phyloP scores from a whole-genome alignment of 2,888 invertebrate species.

The Pyrochroa serraticornis region DNA sequence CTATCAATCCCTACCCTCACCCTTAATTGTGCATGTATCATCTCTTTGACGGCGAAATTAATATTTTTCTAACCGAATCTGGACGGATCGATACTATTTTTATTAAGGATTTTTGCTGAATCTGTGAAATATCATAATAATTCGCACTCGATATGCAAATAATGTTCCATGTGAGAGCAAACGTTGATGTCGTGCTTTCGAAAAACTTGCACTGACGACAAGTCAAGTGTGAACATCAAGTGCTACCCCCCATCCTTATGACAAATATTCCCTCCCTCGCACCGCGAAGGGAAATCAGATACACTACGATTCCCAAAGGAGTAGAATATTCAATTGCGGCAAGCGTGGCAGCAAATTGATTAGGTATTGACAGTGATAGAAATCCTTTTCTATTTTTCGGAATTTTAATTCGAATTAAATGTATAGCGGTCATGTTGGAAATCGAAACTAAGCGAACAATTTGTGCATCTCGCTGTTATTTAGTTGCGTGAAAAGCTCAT shows the following conservation, averaged over 20 bases:
- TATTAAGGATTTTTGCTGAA: too few relatives aligned
- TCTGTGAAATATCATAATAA: background rate
- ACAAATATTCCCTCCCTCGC: conserved; percentile 8
- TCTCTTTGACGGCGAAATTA: conserved; percentile 6
- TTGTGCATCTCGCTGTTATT: background rate
- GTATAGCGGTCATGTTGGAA: too few relatives aligned
- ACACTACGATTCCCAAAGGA: conserved; percentile 9
- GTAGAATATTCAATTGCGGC: conserved; percentile 6
- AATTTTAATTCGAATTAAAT: background rate
- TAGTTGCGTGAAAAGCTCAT: background rate
- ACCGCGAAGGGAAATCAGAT: conserved; percentile 14
- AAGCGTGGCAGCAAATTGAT: conserved; percentile 13
- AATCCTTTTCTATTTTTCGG: background rate
- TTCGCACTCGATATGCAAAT: background rate
- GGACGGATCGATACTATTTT: background rate
- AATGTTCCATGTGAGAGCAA: background rate
- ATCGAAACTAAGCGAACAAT: background rate
- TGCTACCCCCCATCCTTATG: conserved; percentile 5
- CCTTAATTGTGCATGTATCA: conserved; percentile 8
- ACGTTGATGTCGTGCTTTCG: background rate
- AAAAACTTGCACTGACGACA: background rate
- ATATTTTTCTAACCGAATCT: conserved; percentile 11
- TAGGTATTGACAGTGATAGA: conserved; percentile 1
- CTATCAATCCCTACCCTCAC: conserved; percentile 37
- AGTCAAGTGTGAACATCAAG: conserved; percentile 20